A percentile compares a stretch with the other conserved stretches of the same genome.
These are phyloP conservation scores for Acleris cristana DNA, from an alignment of 2,888 invertebrate genomes.

Conservation along the genomic window DNA sequence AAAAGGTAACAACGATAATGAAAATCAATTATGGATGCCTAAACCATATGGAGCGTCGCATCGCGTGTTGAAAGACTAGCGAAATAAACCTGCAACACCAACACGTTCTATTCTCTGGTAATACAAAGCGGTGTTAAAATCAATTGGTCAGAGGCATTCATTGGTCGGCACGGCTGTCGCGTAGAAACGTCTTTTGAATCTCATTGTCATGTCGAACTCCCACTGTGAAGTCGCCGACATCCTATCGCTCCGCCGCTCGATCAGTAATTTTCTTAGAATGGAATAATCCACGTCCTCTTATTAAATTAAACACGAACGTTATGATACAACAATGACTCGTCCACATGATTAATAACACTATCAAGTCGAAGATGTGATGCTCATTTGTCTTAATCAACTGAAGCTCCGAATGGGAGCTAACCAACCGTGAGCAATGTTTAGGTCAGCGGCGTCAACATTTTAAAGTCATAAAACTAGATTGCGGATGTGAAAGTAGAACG, in stretches of 20 bases:
- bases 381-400: slow-evolving; percentile 49
- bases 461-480: slow-evolving; percentile 81
- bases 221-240: slow-evolving; percentile 67
- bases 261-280: slow-evolving; percentile 54
- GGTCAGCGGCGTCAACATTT: slow-evolving; percentile 69
- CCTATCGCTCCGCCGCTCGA: slow-evolving; percentile 53
- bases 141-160: slow-evolving; percentile 79
- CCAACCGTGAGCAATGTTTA: slow-evolving; percentile 53
- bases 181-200: slow-evolving; percentile 63
- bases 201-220: slow-evolving; percentile 68
- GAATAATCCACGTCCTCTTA: slow-evolving; percentile 41
- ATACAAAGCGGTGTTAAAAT: slow-evolving; percentile 72
- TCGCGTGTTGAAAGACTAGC: slow-evolving; percentile 48
- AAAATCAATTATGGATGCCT: slow-evolving; percentile 38
- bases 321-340: slow-evolving; percentile 37
- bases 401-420: slow-evolving; percentile 46
- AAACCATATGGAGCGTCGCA: slow-evolving; percentile 43
- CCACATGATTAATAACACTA: slow-evolving; percentile 40
- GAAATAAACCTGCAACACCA: slow-evolving; percentile 31
- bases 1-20: slow-evolving; percentile 46
- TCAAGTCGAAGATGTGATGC: slow-evolving; percentile 43
- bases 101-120: slow-evolving; percentile 35
- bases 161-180: slow-evolving; percentile 50
- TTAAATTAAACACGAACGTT: slow-evolving; percentile 43
- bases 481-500: slow-evolving; percentile 80